Base-by-base conservation (phyloP, 2,888 invertebrate species). In the Aethes cnicana region DNA sequence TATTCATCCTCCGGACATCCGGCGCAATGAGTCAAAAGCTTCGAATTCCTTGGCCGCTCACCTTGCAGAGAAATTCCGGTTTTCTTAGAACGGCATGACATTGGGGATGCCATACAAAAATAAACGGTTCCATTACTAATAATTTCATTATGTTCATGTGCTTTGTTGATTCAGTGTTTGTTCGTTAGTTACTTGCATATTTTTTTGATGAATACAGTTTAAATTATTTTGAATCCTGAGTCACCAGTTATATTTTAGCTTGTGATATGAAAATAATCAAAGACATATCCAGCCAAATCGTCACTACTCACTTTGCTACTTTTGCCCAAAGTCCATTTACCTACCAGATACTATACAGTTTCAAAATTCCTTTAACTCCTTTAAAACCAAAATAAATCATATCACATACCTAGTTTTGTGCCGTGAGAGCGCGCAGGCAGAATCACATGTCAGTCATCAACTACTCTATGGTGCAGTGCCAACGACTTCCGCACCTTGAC, bases 401-500 rank as follows among this genome's bases (percentile, higher is more conserved):
- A 16, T 7, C n/a, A 33, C 25, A 12, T 21, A 11, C 30, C 26
- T 26, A 30, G 39, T 39, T 20, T n/a, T 12, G 6, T 21, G 37
- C 55, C 53, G 57, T 57, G 59, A 57, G 54, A 61, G 59, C 56
- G 52, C 42, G 33, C 30, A 35, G 52, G 30, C 49, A 43, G 43
- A 53, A 55, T 62, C 58, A 53, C 53, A 54, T 62, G 66, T 68
- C 68, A 58, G 53, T 56, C 60, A 69, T 63, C 46, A 59, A 70
- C 79, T 83, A 30, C 28, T 26, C 9, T 23, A 50, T 43, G 81
- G 76, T 77, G 69, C 67, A 68, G 68, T 86, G 86, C 84, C 85
- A 87, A 83, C 81, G 81, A 77, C 84, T 75, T 66, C 61, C 62
- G 66, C 75, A 71, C 81, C 82, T 86, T 85, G 85, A 85, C 85